Evolutionary conservation across 1,140 invertebrate genomes (phyloP).

Genomic region (Elysia chlorotica): DNA sequence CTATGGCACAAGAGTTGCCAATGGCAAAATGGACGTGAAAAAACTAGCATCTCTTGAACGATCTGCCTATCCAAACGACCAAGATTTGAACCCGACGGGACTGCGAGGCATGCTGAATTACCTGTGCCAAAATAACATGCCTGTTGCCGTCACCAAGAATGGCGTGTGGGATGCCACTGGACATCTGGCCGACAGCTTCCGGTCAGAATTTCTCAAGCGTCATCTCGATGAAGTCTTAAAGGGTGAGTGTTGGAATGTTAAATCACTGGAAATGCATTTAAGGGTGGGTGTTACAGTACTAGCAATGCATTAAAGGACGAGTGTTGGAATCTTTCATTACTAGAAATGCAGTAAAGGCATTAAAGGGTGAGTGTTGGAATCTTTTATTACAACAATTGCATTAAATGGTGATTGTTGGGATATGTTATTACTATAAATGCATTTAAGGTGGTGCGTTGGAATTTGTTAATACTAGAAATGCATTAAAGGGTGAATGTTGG

Average conservation of each 20-base stretch:
- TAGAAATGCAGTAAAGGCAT: too few species aligned
- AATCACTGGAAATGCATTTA: too few species aligned
- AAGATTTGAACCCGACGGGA: conserved; percentile 51
- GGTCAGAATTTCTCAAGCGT: conserved; percentile 27
- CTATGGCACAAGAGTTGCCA: conserved; percentile 34
- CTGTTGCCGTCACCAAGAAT: conserved; percentile 73
- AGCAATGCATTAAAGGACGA: too few species aligned
- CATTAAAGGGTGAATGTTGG: too few species aligned
- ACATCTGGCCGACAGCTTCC: conserved; percentile 30
- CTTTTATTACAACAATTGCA: too few species aligned
- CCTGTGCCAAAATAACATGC: conserved; percentile 69
- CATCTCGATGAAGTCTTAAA: conserved; percentile 45
- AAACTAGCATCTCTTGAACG: background rate
- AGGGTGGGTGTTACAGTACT: too few species aligned
- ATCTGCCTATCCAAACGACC: background rate
- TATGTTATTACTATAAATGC: too few species aligned
- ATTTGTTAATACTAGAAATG: too few species aligned
- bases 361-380: too few species aligned
- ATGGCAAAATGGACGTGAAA: background rate
- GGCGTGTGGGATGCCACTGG: conserved; percentile 64
- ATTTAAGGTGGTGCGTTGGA: too few species aligned
- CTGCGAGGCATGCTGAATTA: conserved; percentile 70
- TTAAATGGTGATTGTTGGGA: too few species aligned
- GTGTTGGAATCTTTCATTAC: too few species aligned
- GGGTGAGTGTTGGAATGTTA: conserved; percentile 36